A percentile compares a stretch with the other conserved stretches of the same genome.
Evolutionary conservation across 2,888 invertebrate species (phyloP).

Genomic region (Heliconius ismenius): DNA sequence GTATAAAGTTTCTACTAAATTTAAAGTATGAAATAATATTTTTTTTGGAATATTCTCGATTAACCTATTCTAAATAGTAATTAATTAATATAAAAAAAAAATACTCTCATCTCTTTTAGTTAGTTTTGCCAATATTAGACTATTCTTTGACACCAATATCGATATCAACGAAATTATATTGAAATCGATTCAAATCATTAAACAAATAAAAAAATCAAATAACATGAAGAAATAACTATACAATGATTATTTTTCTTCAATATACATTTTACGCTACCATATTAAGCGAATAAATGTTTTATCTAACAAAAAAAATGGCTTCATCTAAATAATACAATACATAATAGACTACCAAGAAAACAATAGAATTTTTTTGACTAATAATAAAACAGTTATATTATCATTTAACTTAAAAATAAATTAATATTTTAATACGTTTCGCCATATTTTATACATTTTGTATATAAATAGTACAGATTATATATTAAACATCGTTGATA

Average conservation of each 20-base stretch:
- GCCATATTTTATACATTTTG: constrained; percentile 21
- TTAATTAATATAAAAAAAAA: not conserved
- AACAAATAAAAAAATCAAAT: no score
- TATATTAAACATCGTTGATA: constrained; percentile 34
- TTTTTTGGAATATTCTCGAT: constrained; percentile 18
- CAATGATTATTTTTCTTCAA: constrained; percentile 3
- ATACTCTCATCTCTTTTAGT: not conserved
- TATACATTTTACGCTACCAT: not conserved
- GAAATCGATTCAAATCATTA: not conserved
- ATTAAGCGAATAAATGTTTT: not conserved
- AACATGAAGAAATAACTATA: not conserved
- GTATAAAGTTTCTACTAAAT: constrained; percentile 14
- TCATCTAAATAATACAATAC: constrained; percentile 12
- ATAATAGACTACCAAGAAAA: constrained; percentile 30
- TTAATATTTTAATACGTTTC: constrained; percentile 32
- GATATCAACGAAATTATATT: not conserved
- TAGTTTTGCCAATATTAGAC: not conserved
- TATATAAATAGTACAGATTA: constrained; percentile 20
- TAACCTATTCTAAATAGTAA: constrained; percentile 9
- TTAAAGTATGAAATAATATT: not conserved
- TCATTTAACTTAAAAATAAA: constrained; percentile 39
- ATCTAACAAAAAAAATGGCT: not conserved
- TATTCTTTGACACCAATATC: not conserved
- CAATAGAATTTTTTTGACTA: constrained; percentile 30
- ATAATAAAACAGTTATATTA: constrained; percentile 33